A percentile compares a stretch with the other conserved stretches of the same genome.
Conservation (phyloP, 2,888 invertebrate species). For the Andrena flavipes region DNA sequence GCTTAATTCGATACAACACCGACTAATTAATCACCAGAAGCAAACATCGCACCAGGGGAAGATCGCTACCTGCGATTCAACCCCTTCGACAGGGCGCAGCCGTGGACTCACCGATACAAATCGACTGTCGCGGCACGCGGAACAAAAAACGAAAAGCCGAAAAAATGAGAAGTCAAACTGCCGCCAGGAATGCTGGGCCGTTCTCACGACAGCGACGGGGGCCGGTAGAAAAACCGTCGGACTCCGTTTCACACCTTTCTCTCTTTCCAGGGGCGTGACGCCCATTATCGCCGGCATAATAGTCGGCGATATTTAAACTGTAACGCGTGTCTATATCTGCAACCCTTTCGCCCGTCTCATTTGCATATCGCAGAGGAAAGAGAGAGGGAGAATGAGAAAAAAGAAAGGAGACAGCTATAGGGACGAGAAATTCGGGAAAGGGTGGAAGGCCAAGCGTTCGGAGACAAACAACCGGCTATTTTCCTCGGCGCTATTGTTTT, state of each 20-base stretch:
- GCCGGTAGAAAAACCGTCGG: constrained; percentile 43
- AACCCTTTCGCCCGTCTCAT: constrained; percentile 81
- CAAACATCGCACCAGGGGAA: background rate
- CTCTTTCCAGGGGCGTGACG: constrained; percentile 78
- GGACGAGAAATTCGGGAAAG: constrained; percentile 57
- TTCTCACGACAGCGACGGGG: constrained; percentile 45
- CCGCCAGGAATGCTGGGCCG: constrained; percentile 11
- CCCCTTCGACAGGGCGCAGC: background rate
- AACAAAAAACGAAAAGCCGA: background rate
- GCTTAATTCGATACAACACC: background rate
- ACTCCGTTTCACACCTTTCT: constrained; percentile 61
- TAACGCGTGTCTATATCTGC: constrained; percentile 74
- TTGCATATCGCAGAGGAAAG: constrained; percentile 75
- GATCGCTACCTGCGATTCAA: background rate
- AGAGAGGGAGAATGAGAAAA: background rate
- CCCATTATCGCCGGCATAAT: constrained; percentile 81
- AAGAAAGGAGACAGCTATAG: constrained; percentile 36
- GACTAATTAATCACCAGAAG: background rate
- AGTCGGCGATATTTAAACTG: constrained; percentile 83
- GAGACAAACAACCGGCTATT: constrained; percentile 75
- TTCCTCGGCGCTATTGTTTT: constrained; percentile 72
- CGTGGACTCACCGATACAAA: background rate
- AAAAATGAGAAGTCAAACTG: constrained; percentile 6
- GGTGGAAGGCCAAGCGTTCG: constrained; percentile 56
- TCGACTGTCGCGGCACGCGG: background rate